phyloP scores from a whole-genome alignment of 2,888 invertebrate species.

The Nasonovia ribisnigri region DNA sequence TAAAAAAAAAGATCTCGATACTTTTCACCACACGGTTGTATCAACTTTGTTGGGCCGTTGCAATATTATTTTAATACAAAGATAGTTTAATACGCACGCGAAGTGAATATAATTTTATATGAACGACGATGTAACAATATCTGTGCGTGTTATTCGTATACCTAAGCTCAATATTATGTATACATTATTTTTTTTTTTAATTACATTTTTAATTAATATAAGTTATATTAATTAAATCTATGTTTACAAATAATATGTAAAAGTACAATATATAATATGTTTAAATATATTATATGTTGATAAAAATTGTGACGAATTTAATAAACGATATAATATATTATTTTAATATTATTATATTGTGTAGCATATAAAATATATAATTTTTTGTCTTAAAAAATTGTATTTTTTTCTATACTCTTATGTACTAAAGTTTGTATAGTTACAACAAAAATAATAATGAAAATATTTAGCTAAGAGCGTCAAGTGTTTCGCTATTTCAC shows the following conservation, averaged over 20 bases:
- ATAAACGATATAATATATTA: neutral
- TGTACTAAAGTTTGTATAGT: neutral
- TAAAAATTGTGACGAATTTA: neutral
- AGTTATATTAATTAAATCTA: neutral
- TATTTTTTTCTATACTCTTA: neutral
- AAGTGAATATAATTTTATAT: neutral
- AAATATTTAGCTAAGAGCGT: neutral
- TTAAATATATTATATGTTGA: neutral
- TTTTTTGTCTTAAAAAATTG: neutral
- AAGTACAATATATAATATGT: neutral
- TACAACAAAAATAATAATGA: neutral
- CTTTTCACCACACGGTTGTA: neutral
- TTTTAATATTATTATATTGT: neutral
- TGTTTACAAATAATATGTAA: neutral
- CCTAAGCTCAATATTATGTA: constrained; percentile 1
- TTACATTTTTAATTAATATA: neutral
- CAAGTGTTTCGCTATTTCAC: neutral
- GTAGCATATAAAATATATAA: neutral
- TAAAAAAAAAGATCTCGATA: constrained; percentile 3
- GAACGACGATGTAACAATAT: neutral
- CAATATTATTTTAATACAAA: constrained; percentile 12
- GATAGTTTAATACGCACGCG: neutral
- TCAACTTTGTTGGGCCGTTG: constrained; percentile 27
- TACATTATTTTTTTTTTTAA: constrained; percentile 12
- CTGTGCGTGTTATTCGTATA: constrained; percentile 3